These are phyloP conservation scores for Peromyscus nudipes DNA, from an alignment of 2,797 vertebrate genomes.

Conservation along the genomic window DNA sequence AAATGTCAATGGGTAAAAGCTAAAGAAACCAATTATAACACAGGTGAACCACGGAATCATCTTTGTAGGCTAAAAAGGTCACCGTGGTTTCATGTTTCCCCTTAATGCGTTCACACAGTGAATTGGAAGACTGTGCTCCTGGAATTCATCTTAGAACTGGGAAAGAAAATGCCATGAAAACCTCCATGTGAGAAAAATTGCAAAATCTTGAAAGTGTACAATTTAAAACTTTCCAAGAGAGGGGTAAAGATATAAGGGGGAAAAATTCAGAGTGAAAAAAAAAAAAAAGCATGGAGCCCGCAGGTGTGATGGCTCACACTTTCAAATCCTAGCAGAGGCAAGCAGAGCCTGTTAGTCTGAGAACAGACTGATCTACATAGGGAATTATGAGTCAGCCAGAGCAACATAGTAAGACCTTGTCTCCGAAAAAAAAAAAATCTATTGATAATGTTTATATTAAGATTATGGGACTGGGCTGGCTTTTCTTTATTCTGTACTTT, in stretches of 20 bases:
- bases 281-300: not conserved
- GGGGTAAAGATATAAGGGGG: not conserved
- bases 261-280: no score
- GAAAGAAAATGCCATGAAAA: not conserved
- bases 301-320: no score
- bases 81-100: conserved; percentile 43
- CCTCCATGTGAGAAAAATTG: not conserved
- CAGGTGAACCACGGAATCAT: conserved; percentile 34
- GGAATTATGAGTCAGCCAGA: not conserved
- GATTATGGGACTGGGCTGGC: not conserved
- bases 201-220: conserved; percentile 17
- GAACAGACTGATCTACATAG: not conserved
- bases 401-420: not conserved
- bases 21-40: conserved; percentile 49
- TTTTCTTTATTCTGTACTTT: not conserved
- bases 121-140: not conserved
- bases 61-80: conserved; percentile 31
- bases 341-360: not conserved
- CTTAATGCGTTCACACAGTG: not conserved
- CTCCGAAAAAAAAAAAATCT: not conserved
- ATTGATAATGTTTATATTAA: not conserved
- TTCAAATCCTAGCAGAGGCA: not conserved
- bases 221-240: conserved; percentile 18
- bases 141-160: not conserved
- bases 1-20: conserved; percentile 62